A percentile compares a stretch with the other conserved stretches of the same genome.
Conservation (phyloP, 23 tunicate species). For the Diplosoma virens region DNA sequence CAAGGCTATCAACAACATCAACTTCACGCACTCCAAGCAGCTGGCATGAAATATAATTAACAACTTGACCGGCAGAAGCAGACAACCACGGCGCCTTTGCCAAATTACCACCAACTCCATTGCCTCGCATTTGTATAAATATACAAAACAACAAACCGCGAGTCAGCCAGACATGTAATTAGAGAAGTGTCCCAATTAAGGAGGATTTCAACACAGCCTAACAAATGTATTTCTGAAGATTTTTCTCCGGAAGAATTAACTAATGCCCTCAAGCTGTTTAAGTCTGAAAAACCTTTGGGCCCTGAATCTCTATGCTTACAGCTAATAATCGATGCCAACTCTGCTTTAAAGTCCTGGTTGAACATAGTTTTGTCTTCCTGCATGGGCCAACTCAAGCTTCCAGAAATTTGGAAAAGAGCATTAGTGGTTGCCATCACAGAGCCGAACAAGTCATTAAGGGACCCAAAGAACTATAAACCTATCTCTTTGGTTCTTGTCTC, state of each 20-base stretch:
- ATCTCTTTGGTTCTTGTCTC: not conserved
- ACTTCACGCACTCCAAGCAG: not conserved
- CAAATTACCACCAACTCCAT: not conserved
- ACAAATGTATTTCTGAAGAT: not conserved
- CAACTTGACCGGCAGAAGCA: not conserved
- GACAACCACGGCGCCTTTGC: not conserved
- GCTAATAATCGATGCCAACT: not conserved
- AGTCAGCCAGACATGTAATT: too few relatives aligned
- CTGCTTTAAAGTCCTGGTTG: too few relatives aligned
- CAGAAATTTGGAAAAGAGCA: not conserved
- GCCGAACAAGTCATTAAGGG: not conserved
- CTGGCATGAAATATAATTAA: not conserved
- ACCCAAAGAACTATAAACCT: not conserved
- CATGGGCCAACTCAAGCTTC: too few relatives aligned
- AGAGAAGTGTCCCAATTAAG: not conserved
- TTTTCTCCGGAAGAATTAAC: constrained; percentile 9
- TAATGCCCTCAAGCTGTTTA: not conserved
- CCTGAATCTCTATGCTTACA: constrained; percentile 4
- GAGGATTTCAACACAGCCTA: constrained; percentile 1
- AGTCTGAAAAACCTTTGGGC: constrained; percentile 12
- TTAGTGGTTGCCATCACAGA: not conserved
- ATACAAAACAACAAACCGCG: not conserved
- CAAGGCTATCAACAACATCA: too few relatives aligned
- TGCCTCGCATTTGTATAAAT: not conserved
- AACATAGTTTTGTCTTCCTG: too few relatives aligned